Percentiles rank a stretch among this genome's conserved stretches.
phyloP scores from a whole-genome alignment of 2,888 invertebrate species.

The Volucella zonaria region DNA sequence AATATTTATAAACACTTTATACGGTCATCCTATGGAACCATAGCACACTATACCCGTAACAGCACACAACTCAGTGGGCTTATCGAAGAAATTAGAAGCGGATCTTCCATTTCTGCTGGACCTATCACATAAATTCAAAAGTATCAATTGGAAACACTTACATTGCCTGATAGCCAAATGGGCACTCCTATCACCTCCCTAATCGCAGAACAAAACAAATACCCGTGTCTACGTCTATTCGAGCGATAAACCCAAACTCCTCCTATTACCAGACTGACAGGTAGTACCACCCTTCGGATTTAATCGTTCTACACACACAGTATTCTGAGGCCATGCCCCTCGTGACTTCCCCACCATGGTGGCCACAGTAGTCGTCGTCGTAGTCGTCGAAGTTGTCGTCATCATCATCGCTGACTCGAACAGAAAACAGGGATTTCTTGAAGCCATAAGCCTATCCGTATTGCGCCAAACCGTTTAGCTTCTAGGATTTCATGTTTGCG shows the following conservation, averaged over 20 bases:
- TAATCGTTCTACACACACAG: slow-evolving; percentile 67
- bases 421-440: slow-evolving; percentile 36
- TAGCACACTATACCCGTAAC: neutral
- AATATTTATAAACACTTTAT: slow-evolving; percentile 56
- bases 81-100: slow-evolving; percentile 47
- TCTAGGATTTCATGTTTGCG: slow-evolving; percentile 73
- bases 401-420: slow-evolving; percentile 32
- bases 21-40: slow-evolving; percentile 2
- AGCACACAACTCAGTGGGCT: slow-evolving; percentile 33
- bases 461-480: slow-evolving; percentile 65
- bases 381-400: slow-evolving; percentile 25
- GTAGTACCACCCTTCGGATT: slow-evolving; percentile 74
- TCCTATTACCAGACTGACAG: slow-evolving; percentile 73
- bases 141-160: slow-evolving; percentile 74
- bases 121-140: slow-evolving; percentile 72
- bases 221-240: slow-evolving; percentile 71
- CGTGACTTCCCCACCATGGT: slow-evolving; percentile 45
- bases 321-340: slow-evolving; percentile 64
- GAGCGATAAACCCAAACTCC: slow-evolving; percentile 71
- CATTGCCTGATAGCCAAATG: slow-evolving; percentile 70
- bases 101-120: slow-evolving; percentile 40
- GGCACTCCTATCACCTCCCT: slow-evolving; percentile 74
- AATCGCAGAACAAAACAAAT: slow-evolving; percentile 73
- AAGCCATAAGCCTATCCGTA: slow-evolving; percentile 40
- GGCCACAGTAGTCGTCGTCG: slow-evolving; percentile 37